Evolutionary conservation across 2,113 vertebrate genomes (phyloP).

Genomic region (Rallus limicola): DNA sequence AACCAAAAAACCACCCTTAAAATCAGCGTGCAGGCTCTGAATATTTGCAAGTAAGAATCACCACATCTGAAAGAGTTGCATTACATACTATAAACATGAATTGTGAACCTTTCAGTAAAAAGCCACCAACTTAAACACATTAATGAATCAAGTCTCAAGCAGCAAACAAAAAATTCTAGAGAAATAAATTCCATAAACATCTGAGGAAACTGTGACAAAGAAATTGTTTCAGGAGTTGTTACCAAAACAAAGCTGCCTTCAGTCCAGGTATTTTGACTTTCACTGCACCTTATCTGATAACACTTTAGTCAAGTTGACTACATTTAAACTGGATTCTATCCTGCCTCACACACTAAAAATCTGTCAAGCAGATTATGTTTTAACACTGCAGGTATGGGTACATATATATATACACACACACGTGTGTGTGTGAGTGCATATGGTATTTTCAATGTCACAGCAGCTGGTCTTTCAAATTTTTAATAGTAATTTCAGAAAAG

Average conservation of each 20-base stretch:
- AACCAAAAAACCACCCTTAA: background rate
- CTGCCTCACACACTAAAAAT: background rate
- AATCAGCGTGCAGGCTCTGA: background rate
- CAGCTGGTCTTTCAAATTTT: background rate
- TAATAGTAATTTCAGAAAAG: background rate
- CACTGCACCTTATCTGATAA: background rate
- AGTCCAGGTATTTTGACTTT: background rate
- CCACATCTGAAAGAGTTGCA: background rate
- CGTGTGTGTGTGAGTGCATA: fast-evolving
- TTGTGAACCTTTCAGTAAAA: background rate
- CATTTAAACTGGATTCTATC: background rate
- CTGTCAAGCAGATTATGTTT: background rate
- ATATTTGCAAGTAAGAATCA: background rate
- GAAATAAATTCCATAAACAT: background rate
- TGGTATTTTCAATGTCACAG: background rate
- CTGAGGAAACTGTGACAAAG: background rate
- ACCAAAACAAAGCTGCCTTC: background rate
- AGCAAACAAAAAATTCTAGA: background rate
- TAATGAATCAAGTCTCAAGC: background rate
- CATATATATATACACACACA: background rate
- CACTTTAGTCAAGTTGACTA: background rate
- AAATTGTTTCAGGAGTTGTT: background rate
- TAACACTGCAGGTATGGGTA: background rate
- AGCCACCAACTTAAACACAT: background rate
- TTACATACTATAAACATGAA: background rate